Percentiles rank a stretch among this genome's conserved stretches.
Evolutionary conservation across 2,888 invertebrate species (phyloP).

Genomic region (Suillia variegata): DNA sequence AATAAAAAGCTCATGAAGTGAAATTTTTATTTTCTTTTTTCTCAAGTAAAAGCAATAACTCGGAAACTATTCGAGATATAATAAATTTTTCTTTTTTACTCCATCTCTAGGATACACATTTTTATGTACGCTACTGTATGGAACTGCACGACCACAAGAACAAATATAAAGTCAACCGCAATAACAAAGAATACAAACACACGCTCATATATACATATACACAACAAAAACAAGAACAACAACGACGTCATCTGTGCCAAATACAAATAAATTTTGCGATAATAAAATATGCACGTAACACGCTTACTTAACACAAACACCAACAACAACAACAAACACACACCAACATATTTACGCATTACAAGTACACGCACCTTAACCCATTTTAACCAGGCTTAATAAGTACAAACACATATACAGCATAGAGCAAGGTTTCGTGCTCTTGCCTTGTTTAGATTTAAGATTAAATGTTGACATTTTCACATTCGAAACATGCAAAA

Average conservation of each 20-base stretch:
- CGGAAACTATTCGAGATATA: too few relatives aligned
- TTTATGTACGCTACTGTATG: too few relatives aligned
- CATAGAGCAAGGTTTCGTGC: not conserved
- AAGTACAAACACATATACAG: not conserved
- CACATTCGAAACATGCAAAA: conserved; percentile 5
- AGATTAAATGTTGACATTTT: conserved; percentile 9
- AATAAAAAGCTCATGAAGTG: too few relatives aligned
- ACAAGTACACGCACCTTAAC: not conserved
- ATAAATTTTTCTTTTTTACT: too few relatives aligned
- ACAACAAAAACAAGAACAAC: conserved; percentile 27
- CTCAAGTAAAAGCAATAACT: too few relatives aligned
- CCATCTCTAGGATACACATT: too few relatives aligned
- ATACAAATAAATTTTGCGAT: conserved; percentile 3
- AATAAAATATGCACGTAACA: conserved; percentile 7
- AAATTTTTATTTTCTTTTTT: too few relatives aligned
- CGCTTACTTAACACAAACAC: not conserved
- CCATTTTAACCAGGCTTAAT: not conserved
- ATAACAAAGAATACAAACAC: too few relatives aligned
- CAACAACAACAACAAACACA: not conserved
- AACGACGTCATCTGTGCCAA: not conserved
- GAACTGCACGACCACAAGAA: too few relatives aligned
- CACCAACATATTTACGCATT: not conserved
- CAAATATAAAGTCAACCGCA: too few relatives aligned
- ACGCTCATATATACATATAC: too few relatives aligned
- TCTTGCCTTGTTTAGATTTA: not conserved